These are phyloP conservation scores for Agrochola macilenta DNA, from an alignment of 2,888 invertebrate genomes.

Conservation along the genomic window DNA sequence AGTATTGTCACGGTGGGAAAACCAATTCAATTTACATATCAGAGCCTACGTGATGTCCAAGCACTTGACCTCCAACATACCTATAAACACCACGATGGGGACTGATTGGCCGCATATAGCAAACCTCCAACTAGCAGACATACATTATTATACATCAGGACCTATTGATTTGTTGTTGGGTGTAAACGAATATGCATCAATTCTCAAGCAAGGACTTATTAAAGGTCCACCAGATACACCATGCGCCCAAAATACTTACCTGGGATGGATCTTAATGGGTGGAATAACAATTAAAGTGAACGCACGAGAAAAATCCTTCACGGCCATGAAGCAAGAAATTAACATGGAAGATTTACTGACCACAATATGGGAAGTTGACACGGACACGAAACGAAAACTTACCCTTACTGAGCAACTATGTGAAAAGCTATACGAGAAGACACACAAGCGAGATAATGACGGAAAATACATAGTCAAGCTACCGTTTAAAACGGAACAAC, in stretches of 20 bases:
- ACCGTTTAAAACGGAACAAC: background rate
- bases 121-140: too few relatives aligned
- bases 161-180: too few relatives aligned
- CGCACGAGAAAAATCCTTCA: background rate
- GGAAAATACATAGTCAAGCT: background rate
- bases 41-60: conserved; percentile 1
- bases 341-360: background rate
- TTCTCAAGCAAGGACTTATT: background rate
- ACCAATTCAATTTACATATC: conserved; percentile 20
- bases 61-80: background rate
- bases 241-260: background rate
- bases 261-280: background rate
- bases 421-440: conserved; percentile 1
- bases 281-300: background rate
- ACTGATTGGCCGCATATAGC: background rate
- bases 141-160: too few relatives aligned
- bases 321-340: background rate
- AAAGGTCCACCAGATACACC: background rate
- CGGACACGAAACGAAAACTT: background rate
- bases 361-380: conserved; percentile 2
- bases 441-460: background rate
- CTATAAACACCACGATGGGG: background rate
- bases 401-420: background rate
- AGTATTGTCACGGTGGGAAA: conserved; percentile 34
- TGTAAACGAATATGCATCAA: background rate